Evolutionary conservation across 2,888 invertebrate genomes (phyloP).

Genomic region (Polietes domitor): DNA sequence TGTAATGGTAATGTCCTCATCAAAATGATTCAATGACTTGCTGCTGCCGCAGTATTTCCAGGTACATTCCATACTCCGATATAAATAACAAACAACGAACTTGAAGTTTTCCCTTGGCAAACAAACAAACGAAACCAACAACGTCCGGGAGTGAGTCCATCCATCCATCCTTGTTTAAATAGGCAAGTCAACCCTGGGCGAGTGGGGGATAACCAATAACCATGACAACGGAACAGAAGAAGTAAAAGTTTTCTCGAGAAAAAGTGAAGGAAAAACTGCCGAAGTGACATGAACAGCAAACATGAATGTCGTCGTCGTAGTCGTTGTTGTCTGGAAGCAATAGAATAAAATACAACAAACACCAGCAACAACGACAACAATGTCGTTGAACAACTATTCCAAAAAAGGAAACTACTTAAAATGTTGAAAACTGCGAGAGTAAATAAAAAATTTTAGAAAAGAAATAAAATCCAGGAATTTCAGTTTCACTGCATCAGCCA

Average conservation of each 20-base stretch:
- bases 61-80: neutral
- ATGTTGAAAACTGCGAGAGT: slow-evolving; percentile 21
- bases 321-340: slow-evolving; percentile 16
- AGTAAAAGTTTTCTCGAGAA: slow-evolving; percentile 22
- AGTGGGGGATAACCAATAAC: neutral
- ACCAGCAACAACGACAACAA: neutral
- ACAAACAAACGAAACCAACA: neutral
- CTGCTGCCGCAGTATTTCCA: slow-evolving; percentile 12
- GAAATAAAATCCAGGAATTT: neutral
- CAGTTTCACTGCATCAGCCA: slow-evolving; percentile 20
- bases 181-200: neutral
- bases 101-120: neutral
- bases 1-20: too few species aligned
- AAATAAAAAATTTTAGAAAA: neutral
- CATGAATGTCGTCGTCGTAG: neutral
- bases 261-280: neutral
- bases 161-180: neutral
- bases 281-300: neutral
- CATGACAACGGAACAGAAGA: neutral
- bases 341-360: neutral
- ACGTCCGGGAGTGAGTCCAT: too few species aligned
- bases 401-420: slow-evolving; percentile 20
- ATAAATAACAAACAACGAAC: neutral
- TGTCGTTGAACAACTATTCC: neutral
- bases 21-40: slow-evolving; percentile 24